Base-by-base conservation (phyloP, 2,797 vertebrate species). In the Cetoscarus ocellatus region DNA sequence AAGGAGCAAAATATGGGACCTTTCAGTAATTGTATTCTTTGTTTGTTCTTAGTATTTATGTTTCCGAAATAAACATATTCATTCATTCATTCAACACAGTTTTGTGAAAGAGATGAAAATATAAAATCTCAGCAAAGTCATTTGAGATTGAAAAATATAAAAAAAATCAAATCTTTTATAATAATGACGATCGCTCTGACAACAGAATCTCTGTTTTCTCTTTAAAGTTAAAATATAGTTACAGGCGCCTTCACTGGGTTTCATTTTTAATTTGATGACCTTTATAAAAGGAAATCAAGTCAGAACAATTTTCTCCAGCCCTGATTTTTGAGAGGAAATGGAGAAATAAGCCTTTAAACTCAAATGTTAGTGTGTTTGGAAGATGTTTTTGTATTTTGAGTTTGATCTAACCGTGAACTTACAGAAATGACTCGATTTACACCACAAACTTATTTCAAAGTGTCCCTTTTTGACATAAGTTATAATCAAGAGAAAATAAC, bases 401-500 rank as follows among this genome's bases (percentile, higher is more conserved):
- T 45, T 10, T 6, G 36, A 59, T 51, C 19, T 52, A 15, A 67
- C 34, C 48, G 6, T 36, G 36, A 67, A 9, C 63, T 3, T 14
- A 1, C 17, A 39, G 27, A 51, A 47, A 14, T 27, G 27, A 45
- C 10, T 38, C n/a, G 1, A 45, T 57, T 57, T 57, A 5, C 7
- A 50, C 10, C 36, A 15, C 6, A 43, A n/a, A 10, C 44, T 71
- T 34, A 71, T 63, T n/a, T 40, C 5, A 49, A 61, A 15, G 2
- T 58, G 17, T 1, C 12, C 49, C 18, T 51, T 52, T 45, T 5
- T 17, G 9, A 17, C 1, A 38, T n/a, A 19, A 9, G 34, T 12
- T 55, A 42, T 49, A 15, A 39, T 57, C 45, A 17, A 8, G 13
- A 40, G 15, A 11, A 19, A 34, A 39, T 52, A 61, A 39, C 9